Conservation (phyloP, 2,888 invertebrate genomes). For the Melanargia galathea region DNA sequence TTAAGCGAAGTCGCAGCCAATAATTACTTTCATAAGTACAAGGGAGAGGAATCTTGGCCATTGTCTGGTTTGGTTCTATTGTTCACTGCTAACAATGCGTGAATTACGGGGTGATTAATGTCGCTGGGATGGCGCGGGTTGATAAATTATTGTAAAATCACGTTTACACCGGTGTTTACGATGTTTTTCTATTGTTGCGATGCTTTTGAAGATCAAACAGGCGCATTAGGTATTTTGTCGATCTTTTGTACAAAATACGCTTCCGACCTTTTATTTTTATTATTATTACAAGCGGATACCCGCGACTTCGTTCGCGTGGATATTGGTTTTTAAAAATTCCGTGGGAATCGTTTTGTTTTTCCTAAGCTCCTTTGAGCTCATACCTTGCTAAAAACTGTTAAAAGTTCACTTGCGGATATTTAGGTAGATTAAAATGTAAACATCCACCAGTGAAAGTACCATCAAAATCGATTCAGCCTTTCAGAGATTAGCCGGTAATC, state of each 20-base stretch:
- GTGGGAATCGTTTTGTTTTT: too few species aligned
- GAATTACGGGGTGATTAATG: slow-evolving; percentile 41
- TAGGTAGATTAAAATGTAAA: too few species aligned
- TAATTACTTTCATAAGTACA: slow-evolving; percentile 9
- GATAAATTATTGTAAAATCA: slow-evolving; percentile 30
- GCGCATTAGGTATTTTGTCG: slow-evolving; percentile 4
- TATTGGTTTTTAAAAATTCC: too few species aligned
- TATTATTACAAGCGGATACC: too few species aligned
- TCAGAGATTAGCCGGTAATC: too few species aligned
- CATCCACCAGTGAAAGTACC: too few species aligned
- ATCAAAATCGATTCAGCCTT: too few species aligned
- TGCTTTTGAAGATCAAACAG: slow-evolving; percentile 6
- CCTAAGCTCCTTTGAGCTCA: too few species aligned
- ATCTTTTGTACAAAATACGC: not conserved
- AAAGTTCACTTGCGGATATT: too few species aligned
- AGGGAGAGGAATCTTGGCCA: slow-evolving; percentile 36
- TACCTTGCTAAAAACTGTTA: too few species aligned
- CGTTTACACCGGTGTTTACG: slow-evolving; percentile 15
- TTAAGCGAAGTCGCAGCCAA: not conserved
- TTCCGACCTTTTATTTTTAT: not conserved
- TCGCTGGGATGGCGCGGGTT: slow-evolving; percentile 26
- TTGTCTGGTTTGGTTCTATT: slow-evolving; percentile 43
- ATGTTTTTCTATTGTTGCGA: slow-evolving; percentile 11
- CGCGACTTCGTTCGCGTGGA: too few species aligned
- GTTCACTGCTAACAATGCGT: slow-evolving; percentile 41